Conservation (phyloP, 2,113 vertebrate genomes). For the Seriola dumerili region DNA sequence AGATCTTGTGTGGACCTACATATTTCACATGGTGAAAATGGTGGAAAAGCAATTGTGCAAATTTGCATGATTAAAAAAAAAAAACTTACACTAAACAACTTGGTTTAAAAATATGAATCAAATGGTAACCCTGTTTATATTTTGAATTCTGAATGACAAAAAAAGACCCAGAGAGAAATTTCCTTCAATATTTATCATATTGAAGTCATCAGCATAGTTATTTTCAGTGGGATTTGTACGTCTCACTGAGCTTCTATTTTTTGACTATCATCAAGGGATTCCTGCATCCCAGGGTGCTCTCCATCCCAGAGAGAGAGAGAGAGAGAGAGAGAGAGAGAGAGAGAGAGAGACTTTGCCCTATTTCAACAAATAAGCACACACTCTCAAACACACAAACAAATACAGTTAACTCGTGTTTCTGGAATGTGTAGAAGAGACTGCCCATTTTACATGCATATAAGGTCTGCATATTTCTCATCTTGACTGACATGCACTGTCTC, state of each 20-base stretch:
- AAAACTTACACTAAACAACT: neutral
- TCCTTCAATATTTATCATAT: neutral
- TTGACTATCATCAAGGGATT: slow-evolving; percentile 10
- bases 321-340: neutral
- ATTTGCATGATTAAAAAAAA: neutral
- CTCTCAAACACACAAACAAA: slow-evolving; percentile 27
- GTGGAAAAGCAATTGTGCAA: neutral
- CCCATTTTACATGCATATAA: neutral
- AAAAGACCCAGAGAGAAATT: neutral
- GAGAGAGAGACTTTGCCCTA: slow-evolving; percentile 21
- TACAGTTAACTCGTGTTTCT: slow-evolving; percentile 3
- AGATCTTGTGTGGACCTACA: neutral
- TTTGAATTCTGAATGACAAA: neutral
- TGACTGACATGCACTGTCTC: neutral
- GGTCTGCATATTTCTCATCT: neutral
- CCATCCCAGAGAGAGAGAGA: neutral
- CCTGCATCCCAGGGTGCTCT: slow-evolving; percentile 12
- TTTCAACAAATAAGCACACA: slow-evolving; percentile 33
- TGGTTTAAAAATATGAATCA: neutral
- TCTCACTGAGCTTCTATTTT: slow-evolving; percentile 14
- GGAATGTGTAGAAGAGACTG: neutral
- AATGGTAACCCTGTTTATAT: neutral
- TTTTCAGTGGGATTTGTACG: slow-evolving; percentile 1
- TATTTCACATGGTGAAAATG: neutral
- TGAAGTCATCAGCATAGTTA: neutral